Conservation (phyloP, 2,888 invertebrate genomes). For the Amblyjoppa proteus region DNA sequence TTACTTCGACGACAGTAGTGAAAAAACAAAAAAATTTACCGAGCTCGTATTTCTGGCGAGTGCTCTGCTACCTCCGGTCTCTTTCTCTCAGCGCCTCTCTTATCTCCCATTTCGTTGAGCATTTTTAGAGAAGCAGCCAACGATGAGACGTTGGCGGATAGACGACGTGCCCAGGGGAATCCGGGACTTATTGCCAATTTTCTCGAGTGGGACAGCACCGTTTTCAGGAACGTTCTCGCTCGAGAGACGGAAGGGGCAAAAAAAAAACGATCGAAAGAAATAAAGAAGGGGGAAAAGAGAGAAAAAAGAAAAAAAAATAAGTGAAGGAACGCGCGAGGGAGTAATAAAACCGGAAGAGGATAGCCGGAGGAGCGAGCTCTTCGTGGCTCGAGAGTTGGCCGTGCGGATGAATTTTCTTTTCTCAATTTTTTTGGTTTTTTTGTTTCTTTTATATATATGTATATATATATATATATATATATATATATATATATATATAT, state of each 20-base stretch:
- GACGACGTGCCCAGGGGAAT: slow-evolving; percentile 42
- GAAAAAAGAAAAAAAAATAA: slow-evolving; percentile 14
- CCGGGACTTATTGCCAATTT: slow-evolving; percentile 68
- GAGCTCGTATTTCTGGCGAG: slow-evolving; percentile 10
- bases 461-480: not conserved
- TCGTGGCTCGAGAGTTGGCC: slow-evolving; percentile 32
- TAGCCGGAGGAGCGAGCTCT: slow-evolving; percentile 3
- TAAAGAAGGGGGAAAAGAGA: slow-evolving; percentile 11
- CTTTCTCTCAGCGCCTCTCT: not conserved
- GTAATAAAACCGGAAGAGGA: slow-evolving; percentile 26
- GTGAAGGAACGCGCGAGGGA: slow-evolving; percentile 22
- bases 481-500: not conserved
- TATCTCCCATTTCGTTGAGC: slow-evolving; percentile 13
- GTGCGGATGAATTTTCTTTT: slow-evolving; percentile 20
- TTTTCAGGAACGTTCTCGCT: slow-evolving; percentile 34
- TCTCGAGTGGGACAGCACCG: slow-evolving; percentile 63
- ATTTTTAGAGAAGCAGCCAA: not conserved
- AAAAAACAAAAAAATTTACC: not conserved
- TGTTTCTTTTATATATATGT: not conserved
- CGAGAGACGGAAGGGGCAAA: not conserved
- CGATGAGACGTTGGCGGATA: slow-evolving; percentile 38
- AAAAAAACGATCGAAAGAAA: not conserved
- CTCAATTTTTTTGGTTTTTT: slow-evolving; percentile 3
- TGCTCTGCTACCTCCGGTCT: not conserved
- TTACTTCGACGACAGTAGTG: not conserved